Evolutionary conservation across 2,797 vertebrate species (phyloP).

Genomic region (Coregonus suidteri): DNA sequence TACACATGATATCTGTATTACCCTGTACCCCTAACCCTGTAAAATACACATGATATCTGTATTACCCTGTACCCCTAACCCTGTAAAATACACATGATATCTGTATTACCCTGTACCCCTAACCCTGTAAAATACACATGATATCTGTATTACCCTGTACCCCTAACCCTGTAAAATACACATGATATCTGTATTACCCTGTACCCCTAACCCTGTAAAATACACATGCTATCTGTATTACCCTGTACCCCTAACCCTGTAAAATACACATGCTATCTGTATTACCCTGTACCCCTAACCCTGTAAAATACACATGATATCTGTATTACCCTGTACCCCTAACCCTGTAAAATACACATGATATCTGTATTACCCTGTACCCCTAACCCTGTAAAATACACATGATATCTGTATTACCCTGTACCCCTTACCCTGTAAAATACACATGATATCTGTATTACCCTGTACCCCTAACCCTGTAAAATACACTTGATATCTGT

Average conservation of each 20-base stretch:
- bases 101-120: no score
- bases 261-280: no score
- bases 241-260: slow-evolving; percentile 31
- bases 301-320: slow-evolving; percentile 25
- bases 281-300: neutral
- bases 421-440: slow-evolving; percentile 29
- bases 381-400: slow-evolving; percentile 28
- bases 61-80: no score
- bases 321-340: neutral
- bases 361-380: neutral
- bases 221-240: no score
- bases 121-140: no score
- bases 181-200: neutral
- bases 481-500: no score
- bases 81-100: no score
- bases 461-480: slow-evolving; percentile 31
- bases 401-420: neutral
- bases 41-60: no score
- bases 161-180: slow-evolving; percentile 27
- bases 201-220: slow-evolving; percentile 30
- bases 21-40: no score
- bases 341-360: slow-evolving; percentile 28
- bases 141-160: neutral
- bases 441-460: no score
- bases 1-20: no score